Conservation (phyloP, 2,797 vertebrate genomes). For the Phataginus tetradactyla region DNA sequence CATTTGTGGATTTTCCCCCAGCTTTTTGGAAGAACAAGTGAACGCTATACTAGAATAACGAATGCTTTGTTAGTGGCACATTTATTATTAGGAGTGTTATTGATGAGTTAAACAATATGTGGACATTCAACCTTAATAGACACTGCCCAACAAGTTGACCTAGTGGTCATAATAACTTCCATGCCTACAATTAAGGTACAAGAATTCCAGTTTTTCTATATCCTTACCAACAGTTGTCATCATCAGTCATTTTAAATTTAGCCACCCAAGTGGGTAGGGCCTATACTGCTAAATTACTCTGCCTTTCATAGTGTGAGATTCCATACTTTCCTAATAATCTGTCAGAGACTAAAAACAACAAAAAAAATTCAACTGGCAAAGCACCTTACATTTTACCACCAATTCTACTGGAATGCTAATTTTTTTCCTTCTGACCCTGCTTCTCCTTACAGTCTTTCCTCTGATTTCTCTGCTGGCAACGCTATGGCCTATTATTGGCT, state of each 20-base stretch:
- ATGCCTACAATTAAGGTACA: rapidly evolving
- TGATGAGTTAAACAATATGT: not conserved
- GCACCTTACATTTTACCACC: not conserved
- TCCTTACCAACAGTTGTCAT: not conserved
- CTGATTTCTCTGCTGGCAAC: slow-evolving; percentile 7
- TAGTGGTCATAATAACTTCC: not conserved
- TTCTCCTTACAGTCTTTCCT: not conserved
- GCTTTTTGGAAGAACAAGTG: not conserved
- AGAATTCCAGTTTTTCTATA: not conserved
- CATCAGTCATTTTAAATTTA: not conserved
- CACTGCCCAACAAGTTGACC: not conserved
- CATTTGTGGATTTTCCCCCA: not conserved
- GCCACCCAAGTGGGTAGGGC: not conserved
- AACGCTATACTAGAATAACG: not conserved
- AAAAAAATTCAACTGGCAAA: not conserved
- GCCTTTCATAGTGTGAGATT: not conserved
- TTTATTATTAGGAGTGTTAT: not conserved
- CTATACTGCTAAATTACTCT: not conserved
- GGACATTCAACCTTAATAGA: not conserved
- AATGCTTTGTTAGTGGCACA: not conserved
- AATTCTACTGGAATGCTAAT: not conserved
- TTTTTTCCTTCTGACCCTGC: not conserved
- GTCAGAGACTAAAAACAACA: not conserved
- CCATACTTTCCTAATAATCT: not conserved
- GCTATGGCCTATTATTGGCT: slow-evolving; percentile 45